phyloP scores from a whole-genome alignment of 2,888 invertebrate species.

The Torymus auratus region DNA sequence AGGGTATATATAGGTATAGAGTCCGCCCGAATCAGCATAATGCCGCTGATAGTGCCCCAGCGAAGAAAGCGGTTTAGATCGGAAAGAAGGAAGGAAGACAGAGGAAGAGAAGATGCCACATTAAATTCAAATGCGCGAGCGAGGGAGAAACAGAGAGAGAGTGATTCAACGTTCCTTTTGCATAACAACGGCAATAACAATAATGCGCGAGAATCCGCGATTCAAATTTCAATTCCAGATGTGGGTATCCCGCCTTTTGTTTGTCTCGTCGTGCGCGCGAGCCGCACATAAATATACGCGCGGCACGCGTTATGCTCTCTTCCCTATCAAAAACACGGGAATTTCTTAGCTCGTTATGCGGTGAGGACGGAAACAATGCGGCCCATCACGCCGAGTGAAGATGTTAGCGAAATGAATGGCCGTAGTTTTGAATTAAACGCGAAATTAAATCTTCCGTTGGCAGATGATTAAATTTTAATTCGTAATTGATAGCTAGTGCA shows the following conservation, averaged over 20 bases:
- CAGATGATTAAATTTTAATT: no score
- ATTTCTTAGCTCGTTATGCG: no score
- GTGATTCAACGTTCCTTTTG: slow-evolving; percentile 27
- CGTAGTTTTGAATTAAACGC: no score
- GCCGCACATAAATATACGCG: background rate
- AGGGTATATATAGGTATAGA: background rate
- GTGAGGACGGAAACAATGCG: no score
- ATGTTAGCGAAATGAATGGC: no score
- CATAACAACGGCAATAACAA: slow-evolving; percentile 41
- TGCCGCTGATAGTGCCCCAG: slow-evolving; percentile 27
- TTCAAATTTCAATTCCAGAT: slow-evolving; percentile 46
- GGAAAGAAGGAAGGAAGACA: background rate
- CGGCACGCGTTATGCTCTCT: no score
- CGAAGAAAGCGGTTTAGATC: slow-evolving; percentile 32
- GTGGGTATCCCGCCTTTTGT: background rate
- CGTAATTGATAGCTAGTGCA: no score
- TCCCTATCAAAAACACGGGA: no score
- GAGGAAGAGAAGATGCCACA: background rate
- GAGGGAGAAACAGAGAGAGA: background rate
- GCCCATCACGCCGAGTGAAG: no score
- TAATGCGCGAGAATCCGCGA: slow-evolving; percentile 25
- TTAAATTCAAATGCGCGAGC: background rate
- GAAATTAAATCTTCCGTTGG: no score
- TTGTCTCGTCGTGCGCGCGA: background rate
- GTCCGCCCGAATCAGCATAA: slow-evolving; percentile 36